Conservation (phyloP, 92 coral and sea anemone species). For the Virgularia gustaviana region DNA sequence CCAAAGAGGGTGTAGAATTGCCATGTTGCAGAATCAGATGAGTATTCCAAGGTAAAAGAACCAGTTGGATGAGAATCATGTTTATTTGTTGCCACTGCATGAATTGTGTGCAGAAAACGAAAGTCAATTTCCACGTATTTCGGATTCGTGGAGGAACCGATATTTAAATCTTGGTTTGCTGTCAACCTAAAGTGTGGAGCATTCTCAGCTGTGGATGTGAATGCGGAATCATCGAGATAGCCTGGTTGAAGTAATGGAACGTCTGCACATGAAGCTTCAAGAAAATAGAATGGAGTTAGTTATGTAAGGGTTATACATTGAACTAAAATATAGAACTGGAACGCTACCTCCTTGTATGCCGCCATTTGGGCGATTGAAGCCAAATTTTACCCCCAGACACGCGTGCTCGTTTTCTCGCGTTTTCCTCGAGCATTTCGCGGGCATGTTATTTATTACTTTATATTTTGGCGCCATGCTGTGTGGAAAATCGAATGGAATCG, state of each 20-base stretch:
- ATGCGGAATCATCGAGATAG: neutral
- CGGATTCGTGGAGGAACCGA: too few relatives aligned
- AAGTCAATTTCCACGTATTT: neutral
- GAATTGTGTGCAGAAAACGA: slow-evolving; percentile 10
- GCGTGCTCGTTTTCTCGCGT: too few relatives aligned
- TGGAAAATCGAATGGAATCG: too few relatives aligned
- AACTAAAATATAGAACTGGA: too few relatives aligned
- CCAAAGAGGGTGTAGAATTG: neutral
- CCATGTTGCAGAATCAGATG: neutral
- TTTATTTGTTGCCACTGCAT: slow-evolving; percentile 1
- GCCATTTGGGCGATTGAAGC: too few relatives aligned
- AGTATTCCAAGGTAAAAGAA: neutral
- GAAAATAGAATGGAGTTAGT: neutral
- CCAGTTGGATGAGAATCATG: neutral
- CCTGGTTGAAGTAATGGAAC: neutral
- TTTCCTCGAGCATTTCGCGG: too few relatives aligned
- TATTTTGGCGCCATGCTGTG: too few relatives aligned
- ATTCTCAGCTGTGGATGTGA: neutral
- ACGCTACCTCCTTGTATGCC: too few relatives aligned
- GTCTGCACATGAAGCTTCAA: neutral
- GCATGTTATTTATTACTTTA: too few relatives aligned
- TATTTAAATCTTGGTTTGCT: neutral
- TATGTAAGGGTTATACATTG: too few relatives aligned
- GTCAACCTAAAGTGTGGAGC: neutral
- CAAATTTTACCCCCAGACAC: too few relatives aligned